Base-by-base conservation (phyloP, 1,140 invertebrate genomes). In the Halesus radiatus region DNA sequence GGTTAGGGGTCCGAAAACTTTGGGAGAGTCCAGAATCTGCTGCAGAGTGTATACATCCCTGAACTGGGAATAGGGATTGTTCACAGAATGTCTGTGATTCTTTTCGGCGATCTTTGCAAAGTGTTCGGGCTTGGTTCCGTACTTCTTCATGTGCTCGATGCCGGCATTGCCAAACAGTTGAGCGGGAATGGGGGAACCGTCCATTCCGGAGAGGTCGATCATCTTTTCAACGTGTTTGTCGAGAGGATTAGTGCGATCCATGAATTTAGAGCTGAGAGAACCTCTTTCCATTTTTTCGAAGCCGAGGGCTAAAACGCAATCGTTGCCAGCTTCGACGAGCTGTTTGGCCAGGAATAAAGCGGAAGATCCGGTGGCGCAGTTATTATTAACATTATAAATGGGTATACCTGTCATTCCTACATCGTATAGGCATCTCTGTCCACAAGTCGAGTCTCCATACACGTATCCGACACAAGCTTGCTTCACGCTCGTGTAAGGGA, bases 211-310 rank as follows among this genome's bases (percentile, higher is more conserved):
- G 15, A 95, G 87, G 64, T 99, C 94, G 1, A 92, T 89, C 95
- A 99, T 96, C 78, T 95, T 89, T 75, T 95, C 92, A 15, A 98
- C 93, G 87, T 99, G 98, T 84, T 95, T 97, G 66, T 99, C 97
- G 90, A 99, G 92, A 16, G 98, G 98, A 90, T 97, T 96, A 0
- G 96, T 96, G 68, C 98, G 92, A 87, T 99, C 98, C 62, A 90
- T 90, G 86, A 93, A 99, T 89, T 94, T 94, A 0, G 92, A 91
- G 18, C 92, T 91, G 2, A 99, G 89, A 16, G 98, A 98, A 0
- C 98, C 98, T 62, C 92, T 91, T 84, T 98, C 94, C 98, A 99
- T 99, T 89, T 99, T 99, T 86, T 99, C 98, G 88, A 99, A 99
- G 4, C 98, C 98, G 60, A 99, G 86, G 20, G 98, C 98, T 53